A percentile compares a stretch with the other conserved stretches of the same genome.
Evolutionary conservation across 2,113 vertebrate species (phyloP).

Genomic region (Oncorhynchus keta): DNA sequence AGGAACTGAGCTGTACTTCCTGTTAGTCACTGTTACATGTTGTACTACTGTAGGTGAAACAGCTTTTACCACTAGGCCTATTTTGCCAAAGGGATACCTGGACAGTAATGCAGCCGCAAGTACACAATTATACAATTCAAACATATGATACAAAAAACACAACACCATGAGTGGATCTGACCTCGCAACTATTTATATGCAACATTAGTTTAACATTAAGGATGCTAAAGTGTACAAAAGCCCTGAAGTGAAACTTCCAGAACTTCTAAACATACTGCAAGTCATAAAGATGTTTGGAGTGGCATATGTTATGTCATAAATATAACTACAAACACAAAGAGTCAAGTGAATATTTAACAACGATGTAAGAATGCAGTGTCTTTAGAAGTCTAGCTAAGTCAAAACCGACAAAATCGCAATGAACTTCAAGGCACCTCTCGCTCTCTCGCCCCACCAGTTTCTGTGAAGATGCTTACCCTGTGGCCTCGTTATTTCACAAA

Average conservation of each 20-base stretch:
- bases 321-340: background rate
- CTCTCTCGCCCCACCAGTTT: conserved; percentile 9
- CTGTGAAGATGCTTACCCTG: conserved; percentile 50
- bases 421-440: conserved; percentile 5
- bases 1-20: background rate
- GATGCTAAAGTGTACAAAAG: too few relatives aligned
- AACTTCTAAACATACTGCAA: background rate
- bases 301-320: background rate
- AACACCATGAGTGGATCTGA: too few relatives aligned
- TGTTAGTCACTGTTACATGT: too few relatives aligned
- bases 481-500: conserved; percentile 58
- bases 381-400: conserved; percentile 14
- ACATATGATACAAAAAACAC: too few relatives aligned
- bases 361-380: conserved; percentile 16
- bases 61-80: too few relatives aligned
- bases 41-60: too few relatives aligned
- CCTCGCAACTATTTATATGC: too few relatives aligned
- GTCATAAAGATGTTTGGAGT: background rate
- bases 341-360: conserved; percentile 33
- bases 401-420: conserved; percentile 15
- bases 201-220: too few relatives aligned
- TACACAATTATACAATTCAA: too few relatives aligned
- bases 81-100: too few relatives aligned
- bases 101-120: too few relatives aligned
- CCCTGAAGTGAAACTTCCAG: too few relatives aligned